Conservation (phyloP, 2,113 vertebrate genomes). For the Prolemur simus region DNA sequence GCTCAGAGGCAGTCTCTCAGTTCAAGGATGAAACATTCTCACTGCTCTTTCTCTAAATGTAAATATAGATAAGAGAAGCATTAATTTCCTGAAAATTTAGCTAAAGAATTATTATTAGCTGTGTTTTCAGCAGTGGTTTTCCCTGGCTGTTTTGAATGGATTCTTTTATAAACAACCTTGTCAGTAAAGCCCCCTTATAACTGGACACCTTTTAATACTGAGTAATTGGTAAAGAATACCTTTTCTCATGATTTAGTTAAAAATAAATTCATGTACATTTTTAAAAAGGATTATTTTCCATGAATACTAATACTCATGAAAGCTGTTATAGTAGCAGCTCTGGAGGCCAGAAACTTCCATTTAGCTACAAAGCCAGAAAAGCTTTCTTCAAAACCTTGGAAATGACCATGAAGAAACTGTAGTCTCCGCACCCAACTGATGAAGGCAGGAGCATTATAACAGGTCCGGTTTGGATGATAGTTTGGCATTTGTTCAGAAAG, state of each 20-base stretch:
- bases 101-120: conserved; percentile 60
- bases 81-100: conserved; percentile 74
- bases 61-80: conserved; percentile 63
- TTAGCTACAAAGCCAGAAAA: conserved; percentile 21
- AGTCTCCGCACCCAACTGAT: background rate
- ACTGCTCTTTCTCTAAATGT: conserved; percentile 52
- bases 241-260: conserved; percentile 60
- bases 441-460: background rate
- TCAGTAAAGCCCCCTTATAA: conserved; percentile 63
- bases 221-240: conserved; percentile 60
- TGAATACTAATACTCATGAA: conserved; percentile 51
- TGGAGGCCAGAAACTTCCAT: background rate
- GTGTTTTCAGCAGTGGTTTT: conserved; percentile 9
- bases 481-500: background rate
- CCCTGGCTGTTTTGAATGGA: conserved; percentile 52
- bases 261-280: conserved; percentile 50
- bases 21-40: conserved; percentile 79
- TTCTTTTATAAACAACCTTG: conserved; percentile 71
- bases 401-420: background rate
- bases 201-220: conserved; percentile 70
- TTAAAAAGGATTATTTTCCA: conserved; percentile 64
- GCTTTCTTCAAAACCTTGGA: background rate
- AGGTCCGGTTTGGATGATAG: background rate
- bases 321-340: conserved; percentile 45
- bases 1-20: conserved; percentile 67